Conservation (phyloP, 2,113 vertebrate genomes). For the Chrysochloris asiatica region DNA sequence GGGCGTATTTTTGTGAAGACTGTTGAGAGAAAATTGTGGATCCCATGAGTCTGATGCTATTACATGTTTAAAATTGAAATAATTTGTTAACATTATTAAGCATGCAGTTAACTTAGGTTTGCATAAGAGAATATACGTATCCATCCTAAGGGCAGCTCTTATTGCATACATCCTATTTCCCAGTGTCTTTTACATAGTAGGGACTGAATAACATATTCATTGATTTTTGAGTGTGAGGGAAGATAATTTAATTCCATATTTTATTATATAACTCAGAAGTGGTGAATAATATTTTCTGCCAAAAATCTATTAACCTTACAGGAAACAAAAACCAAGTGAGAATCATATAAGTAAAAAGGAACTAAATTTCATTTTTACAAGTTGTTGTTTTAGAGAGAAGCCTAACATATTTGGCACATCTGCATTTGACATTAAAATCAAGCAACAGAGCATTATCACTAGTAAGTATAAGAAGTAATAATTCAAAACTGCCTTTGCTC, state of each 20-base stretch:
- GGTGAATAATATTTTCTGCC: constrained; percentile 10
- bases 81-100: not conserved
- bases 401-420: not conserved
- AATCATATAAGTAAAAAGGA: constrained; percentile 33
- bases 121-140: not conserved
- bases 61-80: constrained; percentile 39
- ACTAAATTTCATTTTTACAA: constrained; percentile 35
- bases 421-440: constrained; percentile 53
- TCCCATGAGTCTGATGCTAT: not conserved
- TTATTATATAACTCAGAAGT: constrained; percentile 25
- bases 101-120: not conserved
- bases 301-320: constrained; percentile 45
- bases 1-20: constrained; percentile 1
- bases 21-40: not conserved
- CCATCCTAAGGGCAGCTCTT: constrained; percentile 17
- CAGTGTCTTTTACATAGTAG: not conserved
- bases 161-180: not conserved
- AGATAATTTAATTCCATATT: constrained; percentile 35
- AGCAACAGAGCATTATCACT: constrained; percentile 50
- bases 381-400: not conserved
- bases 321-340: constrained; percentile 23
- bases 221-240: constrained; percentile 13
- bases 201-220: constrained; percentile 11
- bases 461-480: constrained; percentile 26
- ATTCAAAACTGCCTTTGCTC: constrained; percentile 35